These are phyloP conservation scores for Papilio polytes DNA, from an alignment of 1,140 invertebrate genomes.

Conservation along the genomic window DNA sequence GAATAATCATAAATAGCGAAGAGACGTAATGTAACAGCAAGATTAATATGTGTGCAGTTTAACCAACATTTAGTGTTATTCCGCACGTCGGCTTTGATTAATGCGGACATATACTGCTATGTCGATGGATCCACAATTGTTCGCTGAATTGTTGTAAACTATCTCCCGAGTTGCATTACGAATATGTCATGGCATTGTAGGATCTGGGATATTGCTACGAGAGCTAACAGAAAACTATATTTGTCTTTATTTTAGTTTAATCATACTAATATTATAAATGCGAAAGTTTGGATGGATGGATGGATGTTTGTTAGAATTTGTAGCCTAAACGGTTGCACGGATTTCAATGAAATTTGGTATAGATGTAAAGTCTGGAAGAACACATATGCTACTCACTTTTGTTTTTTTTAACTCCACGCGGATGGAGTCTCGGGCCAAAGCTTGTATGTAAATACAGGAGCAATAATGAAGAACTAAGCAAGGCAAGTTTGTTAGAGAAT, in stretches of 20 bases:
- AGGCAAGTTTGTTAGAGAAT: not conserved
- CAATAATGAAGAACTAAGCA: not conserved
- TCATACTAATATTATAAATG: too few species aligned
- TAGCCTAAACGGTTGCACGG: too few species aligned
- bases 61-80: constrained; percentile 4
- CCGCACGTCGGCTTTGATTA: constrained; percentile 14
- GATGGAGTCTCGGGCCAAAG: too few species aligned
- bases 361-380: too few species aligned
- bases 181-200: not conserved
- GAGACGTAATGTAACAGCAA: constrained; percentile 19
- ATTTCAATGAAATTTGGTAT: too few species aligned
- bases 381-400: too few species aligned
- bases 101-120: not conserved
- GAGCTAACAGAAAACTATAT: too few species aligned
- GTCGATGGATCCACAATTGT: not conserved
- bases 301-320: too few species aligned
- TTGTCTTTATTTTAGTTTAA: too few species aligned
- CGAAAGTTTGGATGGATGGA: too few species aligned
- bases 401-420: too few species aligned
- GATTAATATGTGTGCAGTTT: constrained; percentile 15
- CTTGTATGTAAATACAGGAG: not conserved
- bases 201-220: not conserved
- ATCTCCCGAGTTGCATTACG: not conserved
- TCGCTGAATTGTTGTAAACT: not conserved
- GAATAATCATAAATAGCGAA: constrained; percentile 13